Evolutionary conservation across 1,140 invertebrate genomes (phyloP).

Genomic region (Drosophila gunungcola): DNA sequence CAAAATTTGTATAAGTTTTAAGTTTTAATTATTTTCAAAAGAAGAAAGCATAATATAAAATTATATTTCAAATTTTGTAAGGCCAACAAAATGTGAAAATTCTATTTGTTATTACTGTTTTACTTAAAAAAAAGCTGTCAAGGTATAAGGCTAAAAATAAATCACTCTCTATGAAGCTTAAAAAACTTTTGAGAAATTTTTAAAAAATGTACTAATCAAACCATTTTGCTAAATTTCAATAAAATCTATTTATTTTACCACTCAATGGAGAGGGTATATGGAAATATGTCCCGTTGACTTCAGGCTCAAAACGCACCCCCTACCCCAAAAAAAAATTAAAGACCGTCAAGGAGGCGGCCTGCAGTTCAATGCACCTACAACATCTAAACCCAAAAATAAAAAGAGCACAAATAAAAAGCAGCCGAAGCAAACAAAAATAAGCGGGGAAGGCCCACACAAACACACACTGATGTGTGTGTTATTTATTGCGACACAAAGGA

Average conservation of each 20-base stretch:
- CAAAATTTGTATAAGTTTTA: too few species aligned
- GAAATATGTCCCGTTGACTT: background rate
- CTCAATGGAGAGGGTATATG: background rate
- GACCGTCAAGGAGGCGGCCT: constrained; percentile 46
- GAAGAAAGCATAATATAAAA: too few species aligned
- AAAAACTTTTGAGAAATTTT: too few species aligned
- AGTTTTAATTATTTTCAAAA: too few species aligned
- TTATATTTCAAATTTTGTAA: too few species aligned
- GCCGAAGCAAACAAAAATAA: constrained; percentile 32
- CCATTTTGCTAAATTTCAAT: background rate
- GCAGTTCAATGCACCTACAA: constrained; percentile 76
- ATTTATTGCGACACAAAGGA: constrained; percentile 79
- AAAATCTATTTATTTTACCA: background rate
- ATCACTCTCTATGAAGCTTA: too few species aligned
- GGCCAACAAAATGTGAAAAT: too few species aligned
- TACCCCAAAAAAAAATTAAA: constrained; percentile 1
- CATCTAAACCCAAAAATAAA: constrained; percentile 58
- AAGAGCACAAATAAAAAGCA: constrained; percentile 22
- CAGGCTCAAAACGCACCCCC: constrained; percentile 8
- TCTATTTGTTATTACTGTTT: too few species aligned
- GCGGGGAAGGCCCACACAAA: constrained; percentile 33
- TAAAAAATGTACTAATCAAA: too few species aligned
- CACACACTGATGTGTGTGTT: constrained; percentile 46
- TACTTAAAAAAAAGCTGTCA: too few species aligned
- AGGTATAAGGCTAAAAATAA: too few species aligned